These are phyloP conservation scores for Mormoops blainvillei DNA, from an alignment of 2,113 vertebrate genomes.

Conservation along the genomic window DNA sequence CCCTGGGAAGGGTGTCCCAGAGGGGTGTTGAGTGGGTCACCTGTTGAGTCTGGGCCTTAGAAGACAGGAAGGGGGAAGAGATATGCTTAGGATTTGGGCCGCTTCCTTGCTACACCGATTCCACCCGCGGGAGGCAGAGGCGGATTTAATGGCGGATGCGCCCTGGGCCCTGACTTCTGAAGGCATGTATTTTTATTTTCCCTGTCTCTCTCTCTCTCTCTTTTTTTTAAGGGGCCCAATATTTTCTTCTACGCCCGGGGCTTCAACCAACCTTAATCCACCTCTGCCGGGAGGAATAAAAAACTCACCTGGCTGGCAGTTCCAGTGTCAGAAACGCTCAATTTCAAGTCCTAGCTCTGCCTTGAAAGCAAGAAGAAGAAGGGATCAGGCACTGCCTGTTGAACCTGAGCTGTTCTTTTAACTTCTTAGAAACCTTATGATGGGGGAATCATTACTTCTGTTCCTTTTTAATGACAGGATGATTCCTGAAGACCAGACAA, in stretches of 20 bases:
- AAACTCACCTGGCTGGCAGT: neutral
- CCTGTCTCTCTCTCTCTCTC: too few species aligned
- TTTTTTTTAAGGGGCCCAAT: too few species aligned
- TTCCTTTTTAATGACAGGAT: neutral
- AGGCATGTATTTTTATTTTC: too few species aligned
- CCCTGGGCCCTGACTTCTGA: too few species aligned
- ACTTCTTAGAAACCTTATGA: neutral
- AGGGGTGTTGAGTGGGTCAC: neutral
- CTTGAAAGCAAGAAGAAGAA: neutral
- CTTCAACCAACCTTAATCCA: too few species aligned
- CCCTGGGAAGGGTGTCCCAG: neutral
- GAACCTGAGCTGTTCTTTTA: neutral
- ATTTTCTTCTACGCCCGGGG: too few species aligned
- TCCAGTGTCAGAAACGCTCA: neutral
- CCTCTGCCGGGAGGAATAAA: neutral
- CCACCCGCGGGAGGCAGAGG: too few species aligned
- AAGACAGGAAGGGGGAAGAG: neutral
- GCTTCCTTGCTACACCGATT: neutral
- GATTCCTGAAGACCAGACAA: neutral
- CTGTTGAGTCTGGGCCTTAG: neutral
- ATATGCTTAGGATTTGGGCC: neutral
- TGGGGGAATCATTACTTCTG: neutral
- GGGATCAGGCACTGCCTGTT: neutral
- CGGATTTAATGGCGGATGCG: too few species aligned
- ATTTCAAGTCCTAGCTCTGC: neutral